phyloP scores from a whole-genome alignment of 2,888 invertebrate species.

The Willowsia nigromaculata region DNA sequence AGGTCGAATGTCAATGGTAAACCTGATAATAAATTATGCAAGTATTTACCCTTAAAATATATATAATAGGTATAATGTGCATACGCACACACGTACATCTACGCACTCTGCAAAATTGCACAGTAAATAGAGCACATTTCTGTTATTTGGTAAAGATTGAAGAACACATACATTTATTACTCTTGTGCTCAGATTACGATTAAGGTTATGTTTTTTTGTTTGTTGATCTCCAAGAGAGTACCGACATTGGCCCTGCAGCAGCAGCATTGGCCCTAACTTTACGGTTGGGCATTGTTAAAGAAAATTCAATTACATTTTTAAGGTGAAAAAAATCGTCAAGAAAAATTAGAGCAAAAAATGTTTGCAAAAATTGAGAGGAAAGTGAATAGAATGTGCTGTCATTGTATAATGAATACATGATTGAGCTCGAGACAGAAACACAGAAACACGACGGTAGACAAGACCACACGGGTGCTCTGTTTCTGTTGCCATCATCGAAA shows the following conservation, averaged over 20 bases:
- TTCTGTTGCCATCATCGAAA: conserved; percentile 25
- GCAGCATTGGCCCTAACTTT: conserved; percentile 53
- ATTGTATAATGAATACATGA: conserved; percentile 69
- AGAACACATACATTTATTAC: conserved; percentile 43
- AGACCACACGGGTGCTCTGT: conserved; percentile 68
- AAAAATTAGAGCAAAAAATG: conserved; percentile 70
- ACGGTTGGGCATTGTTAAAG: conserved; percentile 6
- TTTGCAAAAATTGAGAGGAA: conserved; percentile 25
- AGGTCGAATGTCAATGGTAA: conserved; percentile 74
- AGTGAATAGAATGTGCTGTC: conserved; percentile 65
- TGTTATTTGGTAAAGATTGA: conserved; percentile 56
- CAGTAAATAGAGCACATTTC: conserved; percentile 64
- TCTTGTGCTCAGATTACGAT: conserved; percentile 22
- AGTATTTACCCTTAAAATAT: conserved; percentile 44
- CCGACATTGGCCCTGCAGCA: conserved; percentile 49
- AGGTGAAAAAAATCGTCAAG: conserved; percentile 57
- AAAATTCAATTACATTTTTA: conserved; percentile 68
- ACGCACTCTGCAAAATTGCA: conserved; percentile 48
- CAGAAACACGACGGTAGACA: conserved; percentile 21
- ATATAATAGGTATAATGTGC: background rate
- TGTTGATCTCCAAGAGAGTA: conserved; percentile 62
- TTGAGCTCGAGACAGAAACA: conserved; percentile 55
- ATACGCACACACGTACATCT: conserved; percentile 34
- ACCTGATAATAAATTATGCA: conserved; percentile 65
- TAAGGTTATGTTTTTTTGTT: conserved; percentile 31